A percentile compares a stretch with the other conserved stretches of the same genome.
phyloP scores from a whole-genome alignment of 37 sponge, comb jelly and placozoan species.

The Cladorhizidae sp. region DNA sequence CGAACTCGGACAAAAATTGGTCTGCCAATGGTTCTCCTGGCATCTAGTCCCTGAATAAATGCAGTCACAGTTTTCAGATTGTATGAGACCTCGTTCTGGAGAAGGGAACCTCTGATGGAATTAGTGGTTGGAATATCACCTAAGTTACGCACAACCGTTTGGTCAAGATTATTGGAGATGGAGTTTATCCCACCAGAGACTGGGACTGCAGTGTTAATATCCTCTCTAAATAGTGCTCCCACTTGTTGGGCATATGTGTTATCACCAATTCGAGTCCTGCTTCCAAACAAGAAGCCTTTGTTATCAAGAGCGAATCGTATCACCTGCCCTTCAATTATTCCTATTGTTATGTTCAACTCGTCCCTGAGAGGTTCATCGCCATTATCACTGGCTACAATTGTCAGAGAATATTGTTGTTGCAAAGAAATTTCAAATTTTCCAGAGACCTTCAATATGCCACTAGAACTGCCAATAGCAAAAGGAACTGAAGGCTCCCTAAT shows the following conservation, averaged over 20 bases:
- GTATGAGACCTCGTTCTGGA: slow-evolving; percentile 26
- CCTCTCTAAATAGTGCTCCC: slow-evolving; percentile 36
- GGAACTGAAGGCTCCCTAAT: slow-evolving; percentile 7
- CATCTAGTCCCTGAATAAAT: slow-evolving; percentile 44
- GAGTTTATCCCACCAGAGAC: slow-evolving; percentile 33
- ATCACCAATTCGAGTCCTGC: background rate
- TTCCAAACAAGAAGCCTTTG: slow-evolving; percentile 36
- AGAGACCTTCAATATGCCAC: slow-evolving; percentile 40
- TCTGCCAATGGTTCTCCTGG: slow-evolving; percentile 10
- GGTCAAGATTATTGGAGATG: slow-evolving; percentile 6
- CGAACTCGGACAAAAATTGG: slow-evolving; percentile 27
- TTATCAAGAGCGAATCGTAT: slow-evolving; percentile 15
- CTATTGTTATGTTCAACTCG: background rate
- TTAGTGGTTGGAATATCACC: slow-evolving; percentile 16
- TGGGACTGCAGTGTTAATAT: slow-evolving; percentile 17
- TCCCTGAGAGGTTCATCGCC: background rate
- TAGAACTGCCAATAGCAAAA: slow-evolving; percentile 36
- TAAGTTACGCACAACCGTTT: background rate
- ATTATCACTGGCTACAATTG: slow-evolving; percentile 39
- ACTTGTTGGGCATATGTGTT: slow-evolving; percentile 30
- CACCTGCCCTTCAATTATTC: slow-evolving; percentile 46
- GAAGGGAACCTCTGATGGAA: slow-evolving; percentile 8
- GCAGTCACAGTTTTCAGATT: slow-evolving; percentile 37
- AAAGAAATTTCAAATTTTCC: background rate
- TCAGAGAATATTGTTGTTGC: background rate